These are phyloP conservation scores for Pecten maximus DNA, from an alignment of 2,888 invertebrate species.

Conservation along the genomic window DNA sequence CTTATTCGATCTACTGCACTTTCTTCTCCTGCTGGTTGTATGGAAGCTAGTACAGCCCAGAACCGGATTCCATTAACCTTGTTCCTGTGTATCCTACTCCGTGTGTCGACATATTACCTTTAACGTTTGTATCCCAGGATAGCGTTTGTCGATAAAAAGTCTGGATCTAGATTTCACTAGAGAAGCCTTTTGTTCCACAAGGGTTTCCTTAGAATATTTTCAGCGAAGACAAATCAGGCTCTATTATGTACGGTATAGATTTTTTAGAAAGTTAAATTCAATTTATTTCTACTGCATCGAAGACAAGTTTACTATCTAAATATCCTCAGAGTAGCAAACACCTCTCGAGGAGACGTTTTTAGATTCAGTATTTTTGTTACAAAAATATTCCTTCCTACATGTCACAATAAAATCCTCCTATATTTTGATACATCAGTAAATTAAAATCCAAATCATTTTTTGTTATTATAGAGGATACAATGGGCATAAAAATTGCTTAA, in stretches of 20 bases:
- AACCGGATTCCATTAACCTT: background rate
- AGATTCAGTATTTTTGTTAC: background rate
- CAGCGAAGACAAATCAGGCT: background rate
- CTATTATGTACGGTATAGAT: background rate
- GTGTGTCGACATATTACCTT: background rate
- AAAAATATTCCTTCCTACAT: background rate
- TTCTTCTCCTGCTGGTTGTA: background rate
- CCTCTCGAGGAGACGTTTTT: background rate
- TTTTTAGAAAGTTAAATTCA: background rate
- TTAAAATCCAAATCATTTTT: background rate
- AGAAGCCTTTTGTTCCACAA: background rate
- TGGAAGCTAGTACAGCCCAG: background rate
- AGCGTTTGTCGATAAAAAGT: background rate
- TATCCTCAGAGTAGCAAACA: background rate
- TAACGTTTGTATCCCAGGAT: background rate
- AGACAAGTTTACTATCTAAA: background rate
- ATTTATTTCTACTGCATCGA: background rate
- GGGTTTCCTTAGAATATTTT: background rate
- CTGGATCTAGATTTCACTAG: background rate
- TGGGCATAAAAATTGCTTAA: background rate
- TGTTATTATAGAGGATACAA: background rate
- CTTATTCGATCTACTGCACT: background rate
- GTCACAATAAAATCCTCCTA: background rate
- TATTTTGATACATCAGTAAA: background rate
- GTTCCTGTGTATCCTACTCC: too few species aligned